Percentiles rank a stretch among this genome's conserved stretches.
Conservation (phyloP, 2,113 vertebrate genomes). For the Psilopsiagon aurifrons region DNA sequence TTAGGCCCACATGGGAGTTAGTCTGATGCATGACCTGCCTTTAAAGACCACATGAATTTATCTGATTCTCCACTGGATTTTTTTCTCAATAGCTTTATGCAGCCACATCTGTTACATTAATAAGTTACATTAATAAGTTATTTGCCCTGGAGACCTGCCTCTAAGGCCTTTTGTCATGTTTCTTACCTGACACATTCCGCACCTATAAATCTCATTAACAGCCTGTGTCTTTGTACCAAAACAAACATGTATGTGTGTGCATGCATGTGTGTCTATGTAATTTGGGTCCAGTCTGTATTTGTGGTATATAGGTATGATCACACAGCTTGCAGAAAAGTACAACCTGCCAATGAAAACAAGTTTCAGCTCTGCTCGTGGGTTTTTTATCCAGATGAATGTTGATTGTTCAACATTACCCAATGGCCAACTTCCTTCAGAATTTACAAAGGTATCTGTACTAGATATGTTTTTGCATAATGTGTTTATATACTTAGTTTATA, state of each 20-base stretch:
- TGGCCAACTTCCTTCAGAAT: slow-evolving; percentile 87
- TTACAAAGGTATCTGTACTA: slow-evolving; percentile 87
- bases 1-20: not conserved
- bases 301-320: slow-evolving; percentile 82
- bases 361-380: slow-evolving; percentile 90
- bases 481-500: not conserved
- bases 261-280: not conserved
- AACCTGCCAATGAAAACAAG: slow-evolving; percentile 89
- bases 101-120: not conserved
- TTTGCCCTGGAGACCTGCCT: not conserved
- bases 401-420: slow-evolving; percentile 78
- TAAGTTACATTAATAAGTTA: not conserved
- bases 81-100: not conserved
- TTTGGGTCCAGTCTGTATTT: not conserved
- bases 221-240: not conserved
- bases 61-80: not conserved
- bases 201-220: not conserved
- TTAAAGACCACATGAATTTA: not conserved
- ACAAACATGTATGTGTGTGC: not conserved
- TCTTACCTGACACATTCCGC: not conserved
- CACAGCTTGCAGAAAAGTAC: slow-evolving; percentile 87
- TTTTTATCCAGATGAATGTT: slow-evolving; percentile 92
- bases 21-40: not conserved
- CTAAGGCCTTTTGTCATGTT: not conserved
- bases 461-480: not conserved